Percentiles rank a stretch among this genome's conserved stretches.
phyloP scores from a whole-genome alignment of 2,113 vertebrate species.

The Spheniscus mendiculus region DNA sequence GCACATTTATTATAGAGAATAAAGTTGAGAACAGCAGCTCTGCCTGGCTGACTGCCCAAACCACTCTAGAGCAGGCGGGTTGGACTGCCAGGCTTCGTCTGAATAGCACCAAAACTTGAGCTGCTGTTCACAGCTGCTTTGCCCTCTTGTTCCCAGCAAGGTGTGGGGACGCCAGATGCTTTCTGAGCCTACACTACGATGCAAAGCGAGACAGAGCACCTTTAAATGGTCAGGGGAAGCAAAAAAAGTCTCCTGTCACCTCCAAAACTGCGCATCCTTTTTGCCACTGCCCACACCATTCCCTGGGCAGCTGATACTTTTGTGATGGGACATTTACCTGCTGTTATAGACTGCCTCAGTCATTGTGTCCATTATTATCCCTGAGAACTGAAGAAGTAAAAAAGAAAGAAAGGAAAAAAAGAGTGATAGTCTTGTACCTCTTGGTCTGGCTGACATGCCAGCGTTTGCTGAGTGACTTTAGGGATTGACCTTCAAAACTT shows the following conservation, averaged over 20 bases:
- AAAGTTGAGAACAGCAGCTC: constrained; percentile 4
- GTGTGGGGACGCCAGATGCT: not conserved
- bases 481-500: not conserved
- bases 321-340: not conserved
- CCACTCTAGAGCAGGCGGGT: not conserved
- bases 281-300: not conserved
- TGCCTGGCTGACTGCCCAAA: not conserved
- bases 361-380: not conserved
- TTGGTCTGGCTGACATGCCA: not conserved
- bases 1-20: not conserved
- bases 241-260: not conserved
- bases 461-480: not conserved
- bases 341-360: not conserved
- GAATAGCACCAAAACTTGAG: not conserved
- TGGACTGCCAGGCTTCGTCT: not conserved
- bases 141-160: not conserved
- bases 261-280: not conserved
- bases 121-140: not conserved
- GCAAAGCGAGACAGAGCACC: not conserved
- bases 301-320: not conserved
- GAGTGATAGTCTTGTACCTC: not conserved
- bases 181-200: not conserved
- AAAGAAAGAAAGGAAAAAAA: rapidly evolving
- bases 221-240: not conserved
- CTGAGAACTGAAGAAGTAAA: not conserved